Evolutionary conservation across 1,140 invertebrate genomes (phyloP).

Genomic region (Dreissena polymorpha): DNA sequence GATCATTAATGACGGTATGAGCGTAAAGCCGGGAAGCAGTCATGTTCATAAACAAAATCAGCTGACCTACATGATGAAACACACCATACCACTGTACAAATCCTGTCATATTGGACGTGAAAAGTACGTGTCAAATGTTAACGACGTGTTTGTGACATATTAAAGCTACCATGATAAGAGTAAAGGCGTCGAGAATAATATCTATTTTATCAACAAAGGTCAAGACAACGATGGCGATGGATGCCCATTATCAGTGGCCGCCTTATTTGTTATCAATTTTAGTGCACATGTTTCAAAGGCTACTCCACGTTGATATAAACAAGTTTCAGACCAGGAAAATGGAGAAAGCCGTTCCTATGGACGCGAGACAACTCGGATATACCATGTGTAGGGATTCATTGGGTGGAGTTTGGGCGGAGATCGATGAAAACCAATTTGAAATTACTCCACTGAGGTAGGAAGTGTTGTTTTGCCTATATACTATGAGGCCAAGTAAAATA

Average conservation of each 20-base stretch:
- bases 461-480: neutral
- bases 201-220: conserved; percentile 13
- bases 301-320: conserved; percentile 5
- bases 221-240: conserved; percentile 28
- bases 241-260: conserved; percentile 36
- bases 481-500: too few species aligned
- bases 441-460: conserved; percentile 38
- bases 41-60: too few species aligned
- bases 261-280: conserved; percentile 22
- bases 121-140: too few species aligned
- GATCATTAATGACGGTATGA: too few species aligned
- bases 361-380: conserved; percentile 20
- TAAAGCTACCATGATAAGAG: too few species aligned
- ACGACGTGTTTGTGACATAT: too few species aligned
- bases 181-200: conserved; percentile 15
- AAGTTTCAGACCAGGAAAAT: neutral
- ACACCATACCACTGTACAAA: too few species aligned
- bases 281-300: conserved; percentile 13
- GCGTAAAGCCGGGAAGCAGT: too few species aligned
- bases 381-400: conserved; percentile 48
- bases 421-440: conserved; percentile 26
- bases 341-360: conserved; percentile 15
- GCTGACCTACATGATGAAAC: too few species aligned
- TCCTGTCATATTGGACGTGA: too few species aligned
- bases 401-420: conserved; percentile 32